Evolutionary conservation across 2,888 invertebrate species (phyloP).

Genomic region (Dryobotodes eremita): DNA sequence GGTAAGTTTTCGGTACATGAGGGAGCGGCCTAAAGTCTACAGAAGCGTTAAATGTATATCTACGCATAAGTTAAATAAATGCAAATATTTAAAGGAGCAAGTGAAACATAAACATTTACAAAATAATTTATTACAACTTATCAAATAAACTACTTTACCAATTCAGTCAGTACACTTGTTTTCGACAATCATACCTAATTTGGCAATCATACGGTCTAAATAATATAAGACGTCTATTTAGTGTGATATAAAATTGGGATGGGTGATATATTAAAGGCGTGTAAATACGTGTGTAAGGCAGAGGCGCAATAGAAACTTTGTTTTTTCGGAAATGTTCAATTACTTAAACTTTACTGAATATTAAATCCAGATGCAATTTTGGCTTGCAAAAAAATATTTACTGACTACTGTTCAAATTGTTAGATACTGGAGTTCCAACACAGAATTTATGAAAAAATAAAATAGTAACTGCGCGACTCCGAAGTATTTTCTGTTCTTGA

Average conservation of each 20-base stretch:
- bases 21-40: constrained; percentile 24
- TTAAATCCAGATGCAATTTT: neutral
- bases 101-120: constrained; percentile 65
- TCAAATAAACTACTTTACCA: constrained; percentile 60
- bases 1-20: constrained; percentile 4
- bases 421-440: neutral
- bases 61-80: constrained; percentile 10
- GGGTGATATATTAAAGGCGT: constrained; percentile 71
- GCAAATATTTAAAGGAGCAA: constrained; percentile 47
- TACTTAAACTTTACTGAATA: neutral
- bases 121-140: constrained; percentile 81
- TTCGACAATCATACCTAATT: constrained; percentile 56
- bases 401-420: neutral
- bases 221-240: constrained; percentile 59
- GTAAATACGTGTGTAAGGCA: constrained; percentile 56
- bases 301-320: constrained; percentile 27
- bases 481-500: neutral
- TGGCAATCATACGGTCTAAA: constrained; percentile 57
- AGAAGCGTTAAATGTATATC: neutral
- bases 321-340: neutral
- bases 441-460: neutral
- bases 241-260: constrained; percentile 76
- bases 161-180: constrained; percentile 71
- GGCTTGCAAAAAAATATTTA: neutral
- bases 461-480: neutral